Base-by-base conservation (phyloP, 1,140 invertebrate genomes). In the Venustaconcha ellipsiformis region DNA sequence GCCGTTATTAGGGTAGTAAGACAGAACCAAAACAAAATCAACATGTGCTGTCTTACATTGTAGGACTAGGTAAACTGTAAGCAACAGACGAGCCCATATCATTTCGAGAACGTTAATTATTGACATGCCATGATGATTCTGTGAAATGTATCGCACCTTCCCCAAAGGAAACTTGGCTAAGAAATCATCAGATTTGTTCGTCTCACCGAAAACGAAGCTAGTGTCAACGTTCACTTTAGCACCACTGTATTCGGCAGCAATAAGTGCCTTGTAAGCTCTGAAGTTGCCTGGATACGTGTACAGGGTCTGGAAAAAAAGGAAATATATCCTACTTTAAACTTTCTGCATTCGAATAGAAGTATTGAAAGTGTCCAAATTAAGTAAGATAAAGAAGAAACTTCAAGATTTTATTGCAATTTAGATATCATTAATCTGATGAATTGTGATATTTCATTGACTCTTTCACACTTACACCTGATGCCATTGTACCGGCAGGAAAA, bases 241-340 rank as follows among this genome's bases (percentile, higher is more conserved):
- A 82, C 96, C 96, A 80, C 96, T 96, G 92, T 95, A 99, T 90
- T 97, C 93, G 88, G 97, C 96, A 83, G 97, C 97, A 88, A 99
- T 96, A 84, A 98, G 93, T 84, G 94, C 95, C 92, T 99, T 99
- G 72, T 90, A 91, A 48, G 90, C 95, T 88, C 97, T 94, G 93
- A 97, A 98, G 92, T 97, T 98, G 90, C 96, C 95, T 81, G 95
- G 94, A 92, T 97, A 98, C 86, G 96, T 97, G 92, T 97, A 98
- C 86, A 99, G 93, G 89, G 95, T 98, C 96, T 98, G 92, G 58
- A 94, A 93, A 89, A 55, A 72, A 69, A 55, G 15, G 63, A 23
- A 74, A 55, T 12, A 74, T 12, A 14, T 13, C 5, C 18, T 15
- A 17, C 6, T 57, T 26, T 30, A 30, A 48, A 48, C 37, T 48